Conservation (phyloP, 1,140 invertebrate genomes). For the Drosophila virilis region DNA sequence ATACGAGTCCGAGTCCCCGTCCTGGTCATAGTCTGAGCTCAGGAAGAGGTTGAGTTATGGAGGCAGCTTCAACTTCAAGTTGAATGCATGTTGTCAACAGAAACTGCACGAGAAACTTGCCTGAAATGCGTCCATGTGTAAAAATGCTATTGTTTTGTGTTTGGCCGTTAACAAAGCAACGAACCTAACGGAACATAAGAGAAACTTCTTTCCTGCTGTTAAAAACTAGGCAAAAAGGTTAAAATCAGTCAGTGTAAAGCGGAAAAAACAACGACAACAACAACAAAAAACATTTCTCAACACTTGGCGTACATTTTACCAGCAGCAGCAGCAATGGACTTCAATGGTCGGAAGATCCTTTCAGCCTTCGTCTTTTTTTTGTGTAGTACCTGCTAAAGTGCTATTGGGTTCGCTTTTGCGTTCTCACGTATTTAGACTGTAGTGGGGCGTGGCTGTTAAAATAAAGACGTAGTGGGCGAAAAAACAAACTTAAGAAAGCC, state of each 20-base stretch:
- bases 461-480: constrained; percentile 14
- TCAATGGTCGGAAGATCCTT: constrained; percentile 42
- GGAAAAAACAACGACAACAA: constrained; percentile 21
- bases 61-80: constrained; percentile 39
- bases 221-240: constrained; percentile 62
- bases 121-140: constrained; percentile 73
- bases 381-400: constrained; percentile 43
- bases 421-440: constrained; percentile 27
- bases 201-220: constrained; percentile 40
- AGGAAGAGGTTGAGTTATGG: constrained; percentile 34
- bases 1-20: constrained; percentile 43
- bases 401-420: constrained; percentile 62
- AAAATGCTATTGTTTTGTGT: constrained; percentile 77
- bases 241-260: constrained; percentile 50
- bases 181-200: constrained; percentile 44
- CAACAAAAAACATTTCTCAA: constrained; percentile 33
- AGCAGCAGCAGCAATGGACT: constrained; percentile 9
- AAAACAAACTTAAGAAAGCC: constrained; percentile 50
- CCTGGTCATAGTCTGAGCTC: background rate
- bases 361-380: constrained; percentile 14
- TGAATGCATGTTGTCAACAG: constrained; percentile 53
- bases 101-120: constrained; percentile 49
- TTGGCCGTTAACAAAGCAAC: constrained; percentile 74
- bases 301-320: constrained; percentile 33
- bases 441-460: constrained; percentile 12